phyloP scores from a whole-genome alignment of 2,888 invertebrate genomes.

The Ophioninae sp. region DNA sequence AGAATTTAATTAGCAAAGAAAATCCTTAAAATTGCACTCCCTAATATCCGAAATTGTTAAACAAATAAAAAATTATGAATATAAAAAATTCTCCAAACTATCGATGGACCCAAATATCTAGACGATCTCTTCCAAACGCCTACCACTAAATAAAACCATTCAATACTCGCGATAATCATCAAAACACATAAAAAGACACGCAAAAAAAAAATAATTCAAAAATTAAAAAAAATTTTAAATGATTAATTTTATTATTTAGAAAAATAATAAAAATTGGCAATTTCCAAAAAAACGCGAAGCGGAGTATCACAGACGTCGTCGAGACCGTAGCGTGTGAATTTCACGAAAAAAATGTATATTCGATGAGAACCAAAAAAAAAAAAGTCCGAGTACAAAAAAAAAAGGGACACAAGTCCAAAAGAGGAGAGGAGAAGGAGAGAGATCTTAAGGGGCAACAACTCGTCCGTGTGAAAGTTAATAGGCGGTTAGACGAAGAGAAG shows the following conservation, averaged over 20 bases:
- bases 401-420: not conserved
- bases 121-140: no score
- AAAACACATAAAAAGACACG: no score
- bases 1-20: no score
- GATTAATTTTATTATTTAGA: no score
- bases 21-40: no score
- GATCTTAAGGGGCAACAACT: constrained; percentile 38
- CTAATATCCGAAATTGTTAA: no score
- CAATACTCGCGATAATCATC: no score
- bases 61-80: no score
- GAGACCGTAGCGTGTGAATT: constrained; percentile 11
- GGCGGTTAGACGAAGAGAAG: constrained; percentile 41
- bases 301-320: not conserved
- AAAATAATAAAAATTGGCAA: not conserved
- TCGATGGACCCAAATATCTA: no score
- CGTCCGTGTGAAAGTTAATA: constrained; percentile 57
- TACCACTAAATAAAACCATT: no score
- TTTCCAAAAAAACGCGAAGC: not conserved
- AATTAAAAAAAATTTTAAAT: no score
- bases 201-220: not conserved
- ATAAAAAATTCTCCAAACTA: no score
- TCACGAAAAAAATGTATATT: not conserved
- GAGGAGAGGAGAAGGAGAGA: constrained; percentile 28
- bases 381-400: not conserved
- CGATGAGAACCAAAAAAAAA: not conserved